A percentile compares a stretch with the other conserved stretches of the same genome.
phyloP scores from a whole-genome alignment of 2,113 vertebrate genomes.

The Neolamprologus tretocephalus region DNA sequence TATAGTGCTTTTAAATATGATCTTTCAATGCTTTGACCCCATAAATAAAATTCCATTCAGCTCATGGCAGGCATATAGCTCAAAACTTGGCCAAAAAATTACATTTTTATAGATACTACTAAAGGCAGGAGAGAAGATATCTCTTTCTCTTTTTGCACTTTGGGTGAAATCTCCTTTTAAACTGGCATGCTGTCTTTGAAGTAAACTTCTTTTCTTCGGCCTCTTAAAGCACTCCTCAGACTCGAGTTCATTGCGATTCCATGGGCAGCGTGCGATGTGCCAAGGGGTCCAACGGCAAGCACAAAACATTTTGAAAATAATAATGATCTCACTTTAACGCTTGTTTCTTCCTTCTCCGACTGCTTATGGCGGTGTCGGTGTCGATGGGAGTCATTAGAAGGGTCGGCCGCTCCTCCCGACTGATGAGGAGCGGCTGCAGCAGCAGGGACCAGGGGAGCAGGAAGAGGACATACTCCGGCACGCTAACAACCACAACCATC shows the following conservation, averaged over 20 bases:
- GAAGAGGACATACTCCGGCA: constrained; percentile 21
- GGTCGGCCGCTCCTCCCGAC: constrained; percentile 23
- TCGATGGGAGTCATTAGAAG: constrained; percentile 65
- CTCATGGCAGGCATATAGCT: background rate
- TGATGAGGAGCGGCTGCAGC: constrained; percentile 46
- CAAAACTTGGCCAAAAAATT: background rate
- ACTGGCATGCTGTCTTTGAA: constrained; percentile 12
- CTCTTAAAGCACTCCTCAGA: background rate
- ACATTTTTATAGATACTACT: background rate
- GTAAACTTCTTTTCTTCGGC: constrained; percentile 7
- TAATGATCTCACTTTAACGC: constrained; percentile 56
- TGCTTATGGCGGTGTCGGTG: constrained; percentile 31
- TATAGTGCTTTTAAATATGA: background rate
- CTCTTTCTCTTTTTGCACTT: background rate
- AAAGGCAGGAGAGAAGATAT: background rate
- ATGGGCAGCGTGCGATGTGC: background rate
- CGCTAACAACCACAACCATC: constrained; percentile 46
- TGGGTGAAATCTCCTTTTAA: background rate
- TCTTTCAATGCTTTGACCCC: background rate
- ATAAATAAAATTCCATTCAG: background rate
- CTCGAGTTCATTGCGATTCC: constrained; percentile 53
- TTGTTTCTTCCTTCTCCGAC: constrained; percentile 37
- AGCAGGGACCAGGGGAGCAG: constrained; percentile 26
- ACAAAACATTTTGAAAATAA: constrained; percentile 61
- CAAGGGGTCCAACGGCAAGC: constrained; percentile 34